Conservation (phyloP, 2,797 vertebrate species). For the Vireo griseus region DNA sequence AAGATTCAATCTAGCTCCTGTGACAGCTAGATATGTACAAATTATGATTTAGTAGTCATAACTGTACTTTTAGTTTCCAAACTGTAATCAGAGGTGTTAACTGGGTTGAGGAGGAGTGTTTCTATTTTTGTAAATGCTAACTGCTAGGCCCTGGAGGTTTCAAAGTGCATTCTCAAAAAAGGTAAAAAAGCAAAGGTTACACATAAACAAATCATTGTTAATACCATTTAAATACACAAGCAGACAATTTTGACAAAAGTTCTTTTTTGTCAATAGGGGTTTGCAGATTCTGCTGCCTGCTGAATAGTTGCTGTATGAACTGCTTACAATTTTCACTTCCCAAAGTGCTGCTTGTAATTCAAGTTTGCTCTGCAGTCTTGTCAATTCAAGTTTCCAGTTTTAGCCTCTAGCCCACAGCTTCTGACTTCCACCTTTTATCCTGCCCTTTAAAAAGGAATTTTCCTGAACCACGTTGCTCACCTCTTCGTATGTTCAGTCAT, state of each 20-base stretch:
- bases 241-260: neutral
- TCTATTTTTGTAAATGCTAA: neutral
- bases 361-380: neutral
- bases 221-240: neutral
- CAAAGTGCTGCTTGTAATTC: neutral
- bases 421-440: neutral
- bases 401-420: neutral
- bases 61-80: neutral
- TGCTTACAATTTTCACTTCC: neutral
- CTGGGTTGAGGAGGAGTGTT: neutral
- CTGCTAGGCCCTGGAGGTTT: neutral
- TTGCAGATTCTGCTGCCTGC: neutral
- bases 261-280: neutral
- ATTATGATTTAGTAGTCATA: neutral
- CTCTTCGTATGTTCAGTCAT: neutral
- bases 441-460: neutral
- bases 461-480: neutral
- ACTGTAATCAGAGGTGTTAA: neutral
- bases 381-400: neutral
- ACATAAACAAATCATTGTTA: neutral
- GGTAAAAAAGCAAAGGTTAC: neutral
- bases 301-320: neutral
- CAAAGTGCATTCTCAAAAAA: neutral
- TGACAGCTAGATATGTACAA: neutral
- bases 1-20: neutral